Base-by-base conservation (phyloP, 2,113 vertebrate genomes). In the Halcyon malimbica region DNA sequence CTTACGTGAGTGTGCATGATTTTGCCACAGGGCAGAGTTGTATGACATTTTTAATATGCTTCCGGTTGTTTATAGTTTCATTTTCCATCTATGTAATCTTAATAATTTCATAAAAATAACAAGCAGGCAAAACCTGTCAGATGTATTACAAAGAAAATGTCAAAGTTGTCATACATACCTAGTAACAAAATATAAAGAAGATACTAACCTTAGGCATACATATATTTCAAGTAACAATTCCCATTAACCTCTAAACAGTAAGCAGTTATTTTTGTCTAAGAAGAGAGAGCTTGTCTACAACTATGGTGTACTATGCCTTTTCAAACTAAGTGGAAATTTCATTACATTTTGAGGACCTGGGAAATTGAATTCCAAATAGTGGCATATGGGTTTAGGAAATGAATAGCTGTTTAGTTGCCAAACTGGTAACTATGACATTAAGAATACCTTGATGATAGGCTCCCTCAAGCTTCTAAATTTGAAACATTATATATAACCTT, bases 311-410 rank as follows among this genome's bases (percentile, higher is more conserved):
- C 37, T 83, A 14, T 24, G 35, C 28, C 23, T 92, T 80, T 80
- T 94, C 60, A 83, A 67, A 76, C 91, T 75, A 88, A 91, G 50
- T 87, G 26, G 35, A 70, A 96, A 74, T 93, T 56, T 93, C 82
- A 39, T 81, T 94, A 31, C n/a, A 33, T 79, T 76, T 93, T 3
- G 2, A 57, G 70, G 37, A 78, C 21, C 11, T 44, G 11, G 9
- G 65, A 48, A 92, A 57, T 5, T 48, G 29, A 91, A 93, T 76
- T 82, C 16, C 20, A 3, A 77, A 26, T 46, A 75, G 29, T 33
- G 87, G 14, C 51, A 10, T 67, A 16, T 50, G 29, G 15, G 4
- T 28, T 87, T 93, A 69, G 67, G 70, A 95, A 92, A 69, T 69
- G 2, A 94, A 84, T 69, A 89, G 70, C 62, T 67, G 35, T 89